These are phyloP conservation scores for Bagarius yarrelli DNA, from an alignment of 2,113 vertebrate species.

Conservation along the genomic window DNA sequence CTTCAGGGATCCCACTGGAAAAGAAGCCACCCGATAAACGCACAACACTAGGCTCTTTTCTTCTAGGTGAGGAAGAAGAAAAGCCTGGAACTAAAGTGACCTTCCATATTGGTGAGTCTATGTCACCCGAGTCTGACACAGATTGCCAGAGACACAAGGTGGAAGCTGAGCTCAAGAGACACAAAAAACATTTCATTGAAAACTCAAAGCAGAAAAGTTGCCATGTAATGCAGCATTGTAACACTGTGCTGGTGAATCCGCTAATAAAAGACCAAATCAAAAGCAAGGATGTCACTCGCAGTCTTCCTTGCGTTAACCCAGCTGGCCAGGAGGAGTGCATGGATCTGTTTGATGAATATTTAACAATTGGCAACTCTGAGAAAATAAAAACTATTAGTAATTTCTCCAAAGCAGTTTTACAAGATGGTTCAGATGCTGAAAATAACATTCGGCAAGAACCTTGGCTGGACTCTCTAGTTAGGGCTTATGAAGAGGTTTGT, in stretches of 20 bases:
- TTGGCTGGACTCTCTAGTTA: background rate
- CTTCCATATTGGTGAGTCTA: conserved; percentile 95
- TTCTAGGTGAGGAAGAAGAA: conserved; percentile 48
- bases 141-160: conserved; percentile 82
- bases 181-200: conserved; percentile 73
- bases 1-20: conserved; percentile 71
- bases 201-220: conserved; percentile 42
- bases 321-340: conserved; percentile 69
- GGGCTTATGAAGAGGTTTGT: background rate
- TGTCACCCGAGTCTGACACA: conserved; percentile 96
- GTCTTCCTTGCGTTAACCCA: conserved; percentile 76
- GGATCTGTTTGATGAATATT: conserved; percentile 87
- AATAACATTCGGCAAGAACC: conserved; percentile 48
- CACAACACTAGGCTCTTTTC: conserved; percentile 49
- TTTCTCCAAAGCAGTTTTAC: conserved; percentile 61
- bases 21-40: conserved; percentile 92
- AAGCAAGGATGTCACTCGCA: conserved; percentile 65
- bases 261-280: conserved; percentile 80
- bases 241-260: conserved; percentile 55
- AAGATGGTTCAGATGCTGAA: conserved; percentile 39
- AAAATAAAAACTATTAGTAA: conserved; percentile 86
- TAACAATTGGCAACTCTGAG: conserved; percentile 77
- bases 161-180: conserved; percentile 79
- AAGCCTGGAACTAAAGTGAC: conserved; percentile 85
- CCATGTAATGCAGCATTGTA: conserved; percentile 42